Conservation (phyloP, 2,113 vertebrate genomes). For the Istiophorus platypterus region DNA sequence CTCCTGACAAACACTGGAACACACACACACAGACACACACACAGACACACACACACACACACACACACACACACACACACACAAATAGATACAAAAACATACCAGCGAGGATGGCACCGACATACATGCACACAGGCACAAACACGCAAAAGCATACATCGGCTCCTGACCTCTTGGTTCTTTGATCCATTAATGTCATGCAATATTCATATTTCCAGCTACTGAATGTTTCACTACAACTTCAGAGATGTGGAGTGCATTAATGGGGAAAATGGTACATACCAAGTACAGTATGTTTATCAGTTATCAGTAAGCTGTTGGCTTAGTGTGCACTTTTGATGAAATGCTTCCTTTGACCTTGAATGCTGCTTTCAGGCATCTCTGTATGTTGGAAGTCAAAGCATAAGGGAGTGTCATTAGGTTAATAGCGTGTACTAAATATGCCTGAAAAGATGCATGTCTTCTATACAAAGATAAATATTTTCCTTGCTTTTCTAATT, state of each 20-base stretch:
- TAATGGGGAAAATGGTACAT: constrained; percentile 57
- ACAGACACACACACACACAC: not conserved
- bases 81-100: not conserved
- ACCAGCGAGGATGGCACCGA: not conserved
- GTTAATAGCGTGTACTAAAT: constrained; percentile 38
- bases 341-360: constrained; percentile 54
- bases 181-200: constrained; percentile 74
- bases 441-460: constrained; percentile 12
- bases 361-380: constrained; percentile 33
- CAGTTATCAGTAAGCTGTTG: constrained; percentile 58
- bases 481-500: constrained; percentile 23
- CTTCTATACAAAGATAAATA: constrained; percentile 56
- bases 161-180: constrained; percentile 60
- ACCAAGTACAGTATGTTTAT: constrained; percentile 54
- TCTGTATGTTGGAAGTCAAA: constrained; percentile 48
- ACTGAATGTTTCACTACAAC: constrained; percentile 75
- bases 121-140: constrained; percentile 10
- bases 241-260: constrained; percentile 58
- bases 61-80: constrained; percentile 8
- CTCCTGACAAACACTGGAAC: constrained; percentile 31
- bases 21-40: constrained; percentile 1
- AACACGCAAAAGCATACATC: constrained; percentile 29
- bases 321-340: constrained; percentile 9
- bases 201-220: constrained; percentile 71
- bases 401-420: constrained; percentile 34